A percentile compares a stretch with the other conserved stretches of the same genome.
phyloP scores from a whole-genome alignment of 2,113 vertebrate genomes.

The Trematocara nigrifrons region DNA sequence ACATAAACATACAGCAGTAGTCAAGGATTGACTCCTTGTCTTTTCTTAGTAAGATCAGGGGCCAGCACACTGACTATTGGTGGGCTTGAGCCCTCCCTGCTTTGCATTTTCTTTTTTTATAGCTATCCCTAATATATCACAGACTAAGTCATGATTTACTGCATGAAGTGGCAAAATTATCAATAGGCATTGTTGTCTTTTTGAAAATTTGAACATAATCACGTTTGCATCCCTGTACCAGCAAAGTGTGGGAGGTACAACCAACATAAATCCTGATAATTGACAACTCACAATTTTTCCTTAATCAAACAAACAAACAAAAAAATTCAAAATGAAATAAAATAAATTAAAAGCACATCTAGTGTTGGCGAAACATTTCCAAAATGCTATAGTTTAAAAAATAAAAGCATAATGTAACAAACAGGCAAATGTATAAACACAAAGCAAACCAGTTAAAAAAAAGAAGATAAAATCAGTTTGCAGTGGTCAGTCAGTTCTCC shows the following conservation, averaged over 20 bases:
- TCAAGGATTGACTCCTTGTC: conserved; percentile 3
- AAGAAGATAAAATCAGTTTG: conserved; percentile 28
- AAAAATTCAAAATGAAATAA: not conserved
- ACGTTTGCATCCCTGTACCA: not conserved
- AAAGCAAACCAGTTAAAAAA: conserved; percentile 49
- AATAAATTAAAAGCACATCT: conserved; percentile 50
- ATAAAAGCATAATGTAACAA: conserved; percentile 36
- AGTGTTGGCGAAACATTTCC: conserved; percentile 53
- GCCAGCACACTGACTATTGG: not conserved
- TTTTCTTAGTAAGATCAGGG: conserved; percentile 23
- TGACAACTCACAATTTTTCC: conserved; percentile 10
- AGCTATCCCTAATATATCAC: not conserved
- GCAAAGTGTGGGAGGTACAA: conserved; percentile 4
- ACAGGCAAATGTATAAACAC: conserved; percentile 52
- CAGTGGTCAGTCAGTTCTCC: conserved; percentile 45
- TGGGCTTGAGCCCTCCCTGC: not conserved
- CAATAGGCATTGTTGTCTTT: conserved; percentile 30
- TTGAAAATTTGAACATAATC: not conserved
- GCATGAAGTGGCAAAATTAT: conserved; percentile 42
- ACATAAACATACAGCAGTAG: conserved; percentile 43
- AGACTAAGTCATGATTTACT: conserved; percentile 27
- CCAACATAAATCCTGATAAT: not conserved
- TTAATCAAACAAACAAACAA: conserved; percentile 28
- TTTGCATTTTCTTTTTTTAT: not conserved
- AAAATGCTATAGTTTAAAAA: conserved; percentile 44